Evolutionary conservation across 2,888 invertebrate species (phyloP).

Genomic region (Myathropa florea): DNA sequence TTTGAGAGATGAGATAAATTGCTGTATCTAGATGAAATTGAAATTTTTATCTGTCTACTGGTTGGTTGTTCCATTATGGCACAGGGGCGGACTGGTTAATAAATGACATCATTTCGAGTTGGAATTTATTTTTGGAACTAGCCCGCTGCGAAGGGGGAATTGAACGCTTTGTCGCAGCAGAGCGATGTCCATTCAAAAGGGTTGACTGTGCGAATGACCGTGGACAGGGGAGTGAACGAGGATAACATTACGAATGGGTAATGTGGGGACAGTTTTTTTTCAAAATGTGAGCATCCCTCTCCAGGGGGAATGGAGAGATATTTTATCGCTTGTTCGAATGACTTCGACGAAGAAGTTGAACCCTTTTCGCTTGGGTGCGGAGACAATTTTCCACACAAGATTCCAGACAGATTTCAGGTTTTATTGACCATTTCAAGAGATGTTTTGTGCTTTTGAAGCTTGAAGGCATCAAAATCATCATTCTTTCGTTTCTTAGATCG

Average conservation of each 20-base stretch:
- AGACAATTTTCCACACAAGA: not conserved
- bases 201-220: not conserved
- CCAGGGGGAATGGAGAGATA: not conserved
- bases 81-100: not conserved
- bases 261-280: not conserved
- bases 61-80: not conserved
- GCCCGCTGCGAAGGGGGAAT: not conserved
- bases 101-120: not conserved
- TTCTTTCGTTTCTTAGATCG: not conserved
- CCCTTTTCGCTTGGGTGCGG: not conserved
- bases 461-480: not conserved
- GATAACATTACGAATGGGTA: not conserved
- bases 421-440: not conserved
- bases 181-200: not conserved
- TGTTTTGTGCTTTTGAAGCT: not conserved
- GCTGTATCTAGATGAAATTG: constrained; percentile 4
- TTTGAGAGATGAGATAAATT: not conserved
- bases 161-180: not conserved
- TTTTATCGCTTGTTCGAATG: not conserved
- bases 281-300: too few relatives aligned
- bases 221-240: not conserved
- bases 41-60: not conserved
- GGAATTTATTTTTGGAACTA: not conserved
- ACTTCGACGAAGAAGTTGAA: not conserved
- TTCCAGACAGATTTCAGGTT: not conserved